Base-by-base conservation (phyloP, 2,113 vertebrate species). In the Erinaceus europaeus region DNA sequence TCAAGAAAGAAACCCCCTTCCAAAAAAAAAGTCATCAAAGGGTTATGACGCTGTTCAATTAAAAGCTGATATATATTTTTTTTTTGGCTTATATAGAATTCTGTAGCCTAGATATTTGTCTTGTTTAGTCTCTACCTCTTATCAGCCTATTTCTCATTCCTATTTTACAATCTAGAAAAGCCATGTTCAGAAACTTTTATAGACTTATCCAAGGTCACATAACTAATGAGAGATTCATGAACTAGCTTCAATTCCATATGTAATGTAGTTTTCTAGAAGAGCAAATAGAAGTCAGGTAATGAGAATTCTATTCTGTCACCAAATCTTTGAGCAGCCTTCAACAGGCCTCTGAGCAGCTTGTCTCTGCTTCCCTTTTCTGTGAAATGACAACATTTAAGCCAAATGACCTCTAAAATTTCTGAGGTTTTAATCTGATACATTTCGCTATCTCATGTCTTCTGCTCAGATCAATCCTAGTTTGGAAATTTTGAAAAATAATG, bases 361-460 rank as follows among this genome's bases (percentile, higher is more conserved):
- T 75, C 74, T 88, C 76, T 68, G 40, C 89, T 84, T 94, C 86
- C 73, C 73, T 78, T 90, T 91, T 91, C 92, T 84, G 48, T 62
- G 77, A 90, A 86, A 73, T 73, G 48, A 91, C n/a, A 42, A 42
- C 36, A 80, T 75, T 86, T 90, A 81, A 86, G 38, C 25, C 53
- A 69, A 80, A 72, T 73, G 84, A 78, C 76, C 86, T 92, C 86
- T 48, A 68, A 57, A 69, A 68, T 84, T 91, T 84, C 67, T 90
- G 25, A 74, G 34, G 59, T 89, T 50, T 62, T 36, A 48, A 57
- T 72, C 46, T 81, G 44, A 68, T 34, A 48, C 17, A 34, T 64
- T 91, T 91, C 84, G 90, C 79, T 90, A 67, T 69, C 73, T 67
- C 79, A 83, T 50, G 10, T 50, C 78, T 92, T 55, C 27, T 71